Conservation (phyloP, 2,888 invertebrate genomes). For the Tetropium fuscum region DNA sequence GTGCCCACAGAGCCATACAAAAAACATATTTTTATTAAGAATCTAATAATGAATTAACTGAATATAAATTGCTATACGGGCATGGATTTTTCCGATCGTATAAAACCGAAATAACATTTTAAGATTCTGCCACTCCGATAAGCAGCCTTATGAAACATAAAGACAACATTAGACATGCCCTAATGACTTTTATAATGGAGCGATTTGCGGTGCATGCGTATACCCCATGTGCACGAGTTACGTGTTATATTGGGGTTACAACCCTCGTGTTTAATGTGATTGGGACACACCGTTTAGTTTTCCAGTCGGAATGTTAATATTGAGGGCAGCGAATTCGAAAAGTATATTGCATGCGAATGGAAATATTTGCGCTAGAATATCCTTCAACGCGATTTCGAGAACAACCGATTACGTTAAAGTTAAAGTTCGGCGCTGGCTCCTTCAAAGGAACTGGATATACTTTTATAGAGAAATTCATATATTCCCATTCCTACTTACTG, state of each 20-base stretch:
- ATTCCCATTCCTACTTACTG: no score
- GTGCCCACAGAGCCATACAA: no score
- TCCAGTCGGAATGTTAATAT: conserved; percentile 15
- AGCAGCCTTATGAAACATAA: conserved; percentile 51
- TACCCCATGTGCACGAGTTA: conserved; percentile 21
- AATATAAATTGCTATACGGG: neutral
- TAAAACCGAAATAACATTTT: conserved; percentile 45
- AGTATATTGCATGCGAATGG: no score
- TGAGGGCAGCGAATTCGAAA: neutral
- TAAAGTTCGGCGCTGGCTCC: no score
- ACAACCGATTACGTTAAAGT: no score
- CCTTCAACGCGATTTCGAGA: no score
- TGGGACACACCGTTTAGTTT: conserved; percentile 12
- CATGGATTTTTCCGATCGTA: conserved; percentile 15
- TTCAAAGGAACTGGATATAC: no score
- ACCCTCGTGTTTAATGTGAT: conserved; percentile 3
- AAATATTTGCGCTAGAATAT: no score
- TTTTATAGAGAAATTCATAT: no score
- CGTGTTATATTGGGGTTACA: conserved; percentile 4
- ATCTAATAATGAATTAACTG: conserved; percentile 19
- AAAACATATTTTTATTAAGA: no score
- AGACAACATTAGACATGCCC: conserved; percentile 54
- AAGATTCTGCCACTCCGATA: conserved; percentile 45
- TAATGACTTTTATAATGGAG: conserved; percentile 58
- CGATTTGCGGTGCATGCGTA: conserved; percentile 47